phyloP scores from a whole-genome alignment of 2,113 vertebrate species.

The Ursus arctos region DNA sequence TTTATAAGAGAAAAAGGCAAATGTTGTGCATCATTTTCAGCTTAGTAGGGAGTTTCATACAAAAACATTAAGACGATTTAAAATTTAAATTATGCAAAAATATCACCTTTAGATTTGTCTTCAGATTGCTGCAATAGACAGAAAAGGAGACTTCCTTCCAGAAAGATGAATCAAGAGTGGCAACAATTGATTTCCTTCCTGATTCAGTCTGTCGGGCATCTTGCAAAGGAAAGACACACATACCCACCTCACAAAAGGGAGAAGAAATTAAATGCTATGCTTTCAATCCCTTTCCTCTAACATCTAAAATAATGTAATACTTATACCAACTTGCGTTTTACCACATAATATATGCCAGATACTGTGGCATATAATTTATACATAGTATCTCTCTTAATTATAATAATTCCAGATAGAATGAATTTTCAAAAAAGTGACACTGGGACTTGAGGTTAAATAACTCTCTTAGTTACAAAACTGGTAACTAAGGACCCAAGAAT shows the following conservation, averaged over 20 bases:
- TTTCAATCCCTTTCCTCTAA: not conserved
- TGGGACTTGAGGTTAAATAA: not conserved
- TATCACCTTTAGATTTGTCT: conserved; percentile 40
- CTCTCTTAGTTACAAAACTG: not conserved
- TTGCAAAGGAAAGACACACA: not conserved
- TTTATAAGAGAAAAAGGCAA: not conserved
- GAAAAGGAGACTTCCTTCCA: not conserved
- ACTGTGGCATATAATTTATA: not conserved
- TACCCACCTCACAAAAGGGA: not conserved
- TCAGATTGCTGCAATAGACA: conserved; percentile 36
- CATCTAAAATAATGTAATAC: not conserved
- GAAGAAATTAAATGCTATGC: not conserved
- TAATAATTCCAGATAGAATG: not conserved
- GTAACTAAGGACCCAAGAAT: not conserved
- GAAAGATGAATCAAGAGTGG: conserved; percentile 38
- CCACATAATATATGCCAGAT: not conserved
- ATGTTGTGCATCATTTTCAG: not conserved
- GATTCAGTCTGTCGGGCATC: not conserved
- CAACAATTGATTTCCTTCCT: not conserved
- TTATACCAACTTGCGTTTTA: not conserved
- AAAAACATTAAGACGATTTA: conserved; percentile 37
- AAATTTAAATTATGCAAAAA: conserved; percentile 31
- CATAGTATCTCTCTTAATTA: not conserved
- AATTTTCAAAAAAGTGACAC: not conserved
- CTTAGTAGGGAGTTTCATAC: conserved; percentile 41